Evolutionary conservation across 2,888 invertebrate genomes (phyloP).

Genomic region (Melitaea athalia): DNA sequence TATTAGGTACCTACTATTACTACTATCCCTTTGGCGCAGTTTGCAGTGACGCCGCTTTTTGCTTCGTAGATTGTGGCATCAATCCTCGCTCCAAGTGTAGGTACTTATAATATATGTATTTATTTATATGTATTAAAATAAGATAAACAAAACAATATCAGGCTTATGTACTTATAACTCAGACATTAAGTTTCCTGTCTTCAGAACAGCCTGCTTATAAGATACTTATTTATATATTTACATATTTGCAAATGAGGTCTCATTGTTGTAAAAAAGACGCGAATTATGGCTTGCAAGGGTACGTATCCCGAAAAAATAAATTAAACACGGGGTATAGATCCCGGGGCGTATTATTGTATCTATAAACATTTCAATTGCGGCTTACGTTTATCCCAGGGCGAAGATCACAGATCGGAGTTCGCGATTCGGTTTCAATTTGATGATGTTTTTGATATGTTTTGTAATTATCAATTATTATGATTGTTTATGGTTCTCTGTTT

Average conservation of each 20-base stretch:
- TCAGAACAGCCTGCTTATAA: too few species aligned
- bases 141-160: too few species aligned
- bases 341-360: slow-evolving; percentile 70
- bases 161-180: too few species aligned
- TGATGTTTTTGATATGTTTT: not conserved
- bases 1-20: too few species aligned
- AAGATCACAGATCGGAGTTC: slow-evolving; percentile 35
- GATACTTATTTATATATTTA: not conserved
- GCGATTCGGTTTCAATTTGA: slow-evolving; percentile 7
- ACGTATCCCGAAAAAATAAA: slow-evolving; percentile 64
- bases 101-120: too few species aligned
- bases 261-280: slow-evolving; percentile 41
- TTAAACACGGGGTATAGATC: slow-evolving; percentile 73
- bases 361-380: slow-evolving; percentile 78
- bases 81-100: too few species aligned
- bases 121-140: too few species aligned
- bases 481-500: slow-evolving; percentile 24
- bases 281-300: slow-evolving; percentile 33
- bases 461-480: slow-evolving; percentile 34
- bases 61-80: too few species aligned
- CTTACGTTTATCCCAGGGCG: slow-evolving; percentile 43
- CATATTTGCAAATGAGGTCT: slow-evolving; percentile 45
- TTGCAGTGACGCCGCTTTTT: too few species aligned
- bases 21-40: too few species aligned
- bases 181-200: too few species aligned